Base-by-base conservation (phyloP, 2,888 invertebrate species). In the Bombylius discolor region DNA sequence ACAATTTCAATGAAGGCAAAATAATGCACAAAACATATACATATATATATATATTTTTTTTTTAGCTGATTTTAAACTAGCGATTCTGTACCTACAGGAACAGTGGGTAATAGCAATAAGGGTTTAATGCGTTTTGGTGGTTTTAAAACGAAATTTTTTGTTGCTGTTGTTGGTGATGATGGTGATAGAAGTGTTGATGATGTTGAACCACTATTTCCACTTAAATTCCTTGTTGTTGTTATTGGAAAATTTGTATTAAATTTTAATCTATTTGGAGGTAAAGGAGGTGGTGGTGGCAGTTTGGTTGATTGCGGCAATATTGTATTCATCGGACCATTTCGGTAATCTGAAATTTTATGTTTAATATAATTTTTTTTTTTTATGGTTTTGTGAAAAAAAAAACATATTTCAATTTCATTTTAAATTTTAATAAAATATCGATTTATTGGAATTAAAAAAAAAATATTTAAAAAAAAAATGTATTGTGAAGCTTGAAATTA, bases 281-380 rank as follows among this genome's bases (percentile, higher is more conserved):
- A 33, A 61, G 65, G 66, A 61, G 60, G 56, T n/a, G 39, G 52
- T 33, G 49, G 48, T 47, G 55, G 47, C 12, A 52, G 51, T 33
- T 53, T 50, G 36, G 54, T 55, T 47, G 49, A 13, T 47, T 12
- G 49, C 11, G 46, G 64, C 64, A 67, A 72, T 62, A 65, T 67
- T 68, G 66, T 72, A 73, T 64, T 67, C 67, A 64, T 70, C 69
- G 65, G 68, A 70, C 70, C 66, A 67, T 62, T 70, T 73, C 66
- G 71, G 71, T 65, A 71, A 73, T 71, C 72, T 72, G 73, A 63
- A 73, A 73, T 70, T 23, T 23, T 23, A 23, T 23, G 23, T 23
- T 23, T 23, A 23, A 23, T 3, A 23, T 23, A n/a, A n/a, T n/a
- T n/a, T n/a, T n/a, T 23, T 23, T 23, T 23, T 23, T 23, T 23